Evolutionary conservation across 2,113 vertebrate genomes (phyloP).

Genomic region (Antechinus flavipes): DNA sequence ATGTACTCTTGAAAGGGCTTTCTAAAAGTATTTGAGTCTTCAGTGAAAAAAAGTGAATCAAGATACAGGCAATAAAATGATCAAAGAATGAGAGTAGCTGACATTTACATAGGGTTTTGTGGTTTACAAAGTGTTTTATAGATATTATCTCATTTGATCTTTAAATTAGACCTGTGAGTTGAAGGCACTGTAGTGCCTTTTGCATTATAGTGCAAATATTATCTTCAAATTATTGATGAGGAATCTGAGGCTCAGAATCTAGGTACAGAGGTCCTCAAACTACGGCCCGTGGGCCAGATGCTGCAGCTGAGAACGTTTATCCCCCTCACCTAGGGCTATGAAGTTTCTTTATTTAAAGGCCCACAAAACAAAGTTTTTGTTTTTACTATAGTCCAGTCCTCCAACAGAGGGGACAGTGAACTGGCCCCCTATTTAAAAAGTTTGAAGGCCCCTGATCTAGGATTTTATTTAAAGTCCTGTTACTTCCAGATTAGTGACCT

Average conservation of each 20-base stretch:
- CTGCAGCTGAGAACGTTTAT: too few species aligned
- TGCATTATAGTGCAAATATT: neutral
- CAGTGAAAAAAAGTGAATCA: constrained; percentile 35
- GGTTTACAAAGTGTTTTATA: neutral
- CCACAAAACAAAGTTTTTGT: too few species aligned
- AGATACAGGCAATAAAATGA: constrained; percentile 43
- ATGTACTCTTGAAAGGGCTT: constrained; percentile 31
- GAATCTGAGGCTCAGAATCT: neutral
- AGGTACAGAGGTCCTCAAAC: too few species aligned
- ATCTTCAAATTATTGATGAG: neutral
- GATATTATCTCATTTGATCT: neutral
- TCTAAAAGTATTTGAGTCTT: neutral
- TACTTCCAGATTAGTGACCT: neutral
- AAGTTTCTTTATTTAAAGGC: too few species aligned
- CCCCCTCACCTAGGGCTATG: too few species aligned
- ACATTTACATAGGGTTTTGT: neutral
- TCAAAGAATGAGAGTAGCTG: constrained; percentile 37
- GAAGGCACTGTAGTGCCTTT: neutral
- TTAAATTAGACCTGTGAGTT: neutral
- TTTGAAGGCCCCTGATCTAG: too few species aligned
- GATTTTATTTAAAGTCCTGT: neutral
- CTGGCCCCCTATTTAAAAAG: too few species aligned
- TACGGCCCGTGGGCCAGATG: too few species aligned
- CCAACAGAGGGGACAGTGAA: too few species aligned
- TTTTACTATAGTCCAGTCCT: too few species aligned